phyloP scores from a whole-genome alignment of 2,113 vertebrate species.

The Podilymbus podiceps region DNA sequence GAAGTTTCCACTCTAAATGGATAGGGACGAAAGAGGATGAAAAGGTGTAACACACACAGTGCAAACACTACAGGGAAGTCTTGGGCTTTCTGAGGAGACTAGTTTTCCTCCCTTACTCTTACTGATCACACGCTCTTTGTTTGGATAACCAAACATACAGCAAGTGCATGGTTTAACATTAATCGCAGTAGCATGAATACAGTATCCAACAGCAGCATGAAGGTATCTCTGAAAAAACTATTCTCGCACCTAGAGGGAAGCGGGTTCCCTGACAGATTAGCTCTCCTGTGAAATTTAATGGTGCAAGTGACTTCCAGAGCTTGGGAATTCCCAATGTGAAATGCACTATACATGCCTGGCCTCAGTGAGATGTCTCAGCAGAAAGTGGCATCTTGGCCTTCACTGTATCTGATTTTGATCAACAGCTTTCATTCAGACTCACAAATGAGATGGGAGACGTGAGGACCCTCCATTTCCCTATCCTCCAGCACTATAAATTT shows the following conservation, averaged over 20 bases:
- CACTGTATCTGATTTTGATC: background rate
- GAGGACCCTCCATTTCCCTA: background rate
- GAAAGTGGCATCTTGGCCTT: background rate
- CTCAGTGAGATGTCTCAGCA: background rate
- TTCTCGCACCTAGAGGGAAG: background rate
- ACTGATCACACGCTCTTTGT: background rate
- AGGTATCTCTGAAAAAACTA: background rate
- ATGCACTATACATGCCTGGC: rapidly evolving
- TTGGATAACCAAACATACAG: background rate
- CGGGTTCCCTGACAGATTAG: background rate
- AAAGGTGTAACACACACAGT: background rate
- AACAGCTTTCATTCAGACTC: background rate
- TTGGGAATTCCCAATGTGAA: background rate
- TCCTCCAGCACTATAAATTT: background rate
- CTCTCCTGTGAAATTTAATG: background rate
- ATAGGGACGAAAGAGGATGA: background rate
- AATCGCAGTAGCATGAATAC: background rate
- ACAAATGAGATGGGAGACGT: background rate
- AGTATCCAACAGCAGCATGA: background rate
- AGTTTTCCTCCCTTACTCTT: background rate
- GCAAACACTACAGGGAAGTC: background rate
- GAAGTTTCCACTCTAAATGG: background rate
- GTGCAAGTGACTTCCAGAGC: background rate
- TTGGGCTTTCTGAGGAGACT: background rate
- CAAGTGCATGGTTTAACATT: background rate